Base-by-base conservation (phyloP, 2,888 invertebrate genomes). In the Amblyteles armatorius region DNA sequence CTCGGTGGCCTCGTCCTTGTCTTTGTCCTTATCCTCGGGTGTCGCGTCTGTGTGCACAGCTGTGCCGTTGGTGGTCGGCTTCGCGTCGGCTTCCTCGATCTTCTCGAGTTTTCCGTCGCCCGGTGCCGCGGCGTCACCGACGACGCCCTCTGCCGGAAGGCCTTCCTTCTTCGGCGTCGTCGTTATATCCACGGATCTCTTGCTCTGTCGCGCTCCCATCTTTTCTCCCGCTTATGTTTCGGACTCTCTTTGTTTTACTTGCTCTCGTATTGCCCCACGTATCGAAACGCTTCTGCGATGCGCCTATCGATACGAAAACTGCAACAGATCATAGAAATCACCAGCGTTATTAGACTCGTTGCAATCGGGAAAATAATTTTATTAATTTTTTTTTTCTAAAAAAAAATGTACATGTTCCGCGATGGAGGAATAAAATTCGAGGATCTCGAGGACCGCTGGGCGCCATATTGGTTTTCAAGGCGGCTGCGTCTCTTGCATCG, bases 171-270 rank as follows among this genome's bases (percentile, higher is more conserved):
- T 95, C 86, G 94, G 95, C 93, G 95, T 96, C 94, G 97, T 97
- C 91, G 96, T 96, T 94, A 97, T 97, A 94, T 97, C 97, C 94
- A 97, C 97, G 92, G 97, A 97, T 95, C 97, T 96, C 94, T 97
- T 97, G 94, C 97, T 97, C 95, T 97, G 97, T 95, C 96, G 96
- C 94, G 96, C 97, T 95, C 97, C 97, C 97, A 97, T 97, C 73
- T 94, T 94, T 95, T 91, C 57, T 77, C 48, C 48, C 83, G 74
- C 82, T 78, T 78, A 67, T 72, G 68, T 40, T 60, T 74, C 82
- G 76, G 76, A 65, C 91, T 87, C 83, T 88, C 82, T 33, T 78
- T 80, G 40, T 71, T 79, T 85, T 55, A 48, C 69, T 63, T 44
- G 40, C 57, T 69, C 48, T 22, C 60, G 68, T 55, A 26, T 52